phyloP scores from a whole-genome alignment of 2,888 invertebrate genomes.

The Himalopsyche tibetana region DNA sequence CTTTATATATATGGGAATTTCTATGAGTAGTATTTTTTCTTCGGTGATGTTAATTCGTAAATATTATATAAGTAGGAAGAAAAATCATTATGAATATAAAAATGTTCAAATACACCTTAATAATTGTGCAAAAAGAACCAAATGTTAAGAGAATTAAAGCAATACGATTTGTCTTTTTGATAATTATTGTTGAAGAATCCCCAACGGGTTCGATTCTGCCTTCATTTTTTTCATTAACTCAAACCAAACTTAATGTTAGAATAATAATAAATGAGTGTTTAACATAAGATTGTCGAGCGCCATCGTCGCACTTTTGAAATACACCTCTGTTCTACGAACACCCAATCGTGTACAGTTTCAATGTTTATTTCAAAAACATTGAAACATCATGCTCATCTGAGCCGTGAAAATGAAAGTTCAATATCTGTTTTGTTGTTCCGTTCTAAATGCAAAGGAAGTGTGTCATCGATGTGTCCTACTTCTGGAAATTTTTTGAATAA shows the following conservation, averaged over 20 bases:
- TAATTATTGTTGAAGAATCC: background rate
- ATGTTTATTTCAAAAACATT: no score
- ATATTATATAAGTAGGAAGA: background rate
- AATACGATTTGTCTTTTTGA: conserved; percentile 27
- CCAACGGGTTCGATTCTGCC: background rate
- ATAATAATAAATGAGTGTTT: background rate
- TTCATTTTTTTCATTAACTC: background rate
- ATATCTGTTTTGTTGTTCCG: no score
- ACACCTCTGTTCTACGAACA: background rate
- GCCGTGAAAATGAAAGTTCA: no score
- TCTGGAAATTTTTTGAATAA: no score
- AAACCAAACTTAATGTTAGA: background rate
- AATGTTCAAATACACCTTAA: conserved; percentile 24
- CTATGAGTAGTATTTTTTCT: background rate
- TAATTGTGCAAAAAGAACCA: conserved; percentile 34
- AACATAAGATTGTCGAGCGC: background rate
- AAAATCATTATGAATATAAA: background rate
- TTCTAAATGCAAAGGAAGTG: no score
- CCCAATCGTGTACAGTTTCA: no score
- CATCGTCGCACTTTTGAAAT: background rate
- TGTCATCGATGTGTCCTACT: no score
- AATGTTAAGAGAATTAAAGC: conserved; percentile 34
- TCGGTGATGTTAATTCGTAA: background rate
- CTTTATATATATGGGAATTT: no score
- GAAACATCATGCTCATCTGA: no score